Base-by-base conservation (phyloP, 1,140 invertebrate genomes). In the Drosophila tristis region DNA sequence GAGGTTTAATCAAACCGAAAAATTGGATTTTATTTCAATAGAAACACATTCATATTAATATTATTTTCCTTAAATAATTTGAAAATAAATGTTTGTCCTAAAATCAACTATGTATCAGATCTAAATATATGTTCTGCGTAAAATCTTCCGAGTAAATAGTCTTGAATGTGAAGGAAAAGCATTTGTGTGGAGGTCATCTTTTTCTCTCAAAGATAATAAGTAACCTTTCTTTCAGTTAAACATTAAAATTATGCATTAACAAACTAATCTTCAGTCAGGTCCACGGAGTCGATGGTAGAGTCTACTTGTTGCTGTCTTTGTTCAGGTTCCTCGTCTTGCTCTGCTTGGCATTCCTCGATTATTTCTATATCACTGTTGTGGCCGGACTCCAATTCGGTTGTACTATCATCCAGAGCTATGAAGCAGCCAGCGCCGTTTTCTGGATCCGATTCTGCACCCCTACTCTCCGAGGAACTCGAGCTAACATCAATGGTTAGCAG, bases 291-390 rank as follows among this genome's bases (percentile, higher is more conserved):
- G 2, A 57, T 62, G 13, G 4, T 35, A 35, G 15, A 15, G 0
- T 35, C 35, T 7, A 43, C 45, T 23, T 71, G 44, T 56, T 78
- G 23, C n/a, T 44, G 13, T 2, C 29, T 7, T 26, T 45, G 4
- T 47, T 44, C 9, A 43, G 31, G 13, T 61, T 47, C 20, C 31
- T 23, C 43, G 23, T 50, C 5, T 16, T 54, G 23, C 5, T 67
- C 26, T 20, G 16, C 9, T 31, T 62, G 51, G 9, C 23, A 42
- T 50, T 73, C 35, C 11, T 39, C 67, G 8, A 85, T 63, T 60
- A 87, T 64, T 67, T 86, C 78, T 66, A 80, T 60, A 80, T 87
- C 82, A 75, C 80, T 84, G 35, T 50, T 58, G 9, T 60, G 62
- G 42, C 31, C 13, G 9, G 45, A 48, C 4, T 55, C 42, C 2